Evolutionary conservation across 2,113 vertebrate genomes (phyloP).

Genomic region (Podiceps cristatus): DNA sequence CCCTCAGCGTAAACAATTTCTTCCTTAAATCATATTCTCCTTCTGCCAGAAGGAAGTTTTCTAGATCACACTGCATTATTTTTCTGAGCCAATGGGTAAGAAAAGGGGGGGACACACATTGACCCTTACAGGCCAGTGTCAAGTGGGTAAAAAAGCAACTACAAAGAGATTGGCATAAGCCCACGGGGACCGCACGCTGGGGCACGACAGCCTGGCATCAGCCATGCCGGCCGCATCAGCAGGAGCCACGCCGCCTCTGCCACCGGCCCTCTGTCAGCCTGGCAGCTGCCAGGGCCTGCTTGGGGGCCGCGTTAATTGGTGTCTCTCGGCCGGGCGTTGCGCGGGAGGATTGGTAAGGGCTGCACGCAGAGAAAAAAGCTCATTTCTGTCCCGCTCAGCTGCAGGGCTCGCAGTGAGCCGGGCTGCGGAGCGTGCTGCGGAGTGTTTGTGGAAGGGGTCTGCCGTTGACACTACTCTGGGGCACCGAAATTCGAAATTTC

Average conservation of each 20-base stretch:
- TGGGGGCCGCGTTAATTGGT: neutral
- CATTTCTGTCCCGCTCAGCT: rapidly evolving
- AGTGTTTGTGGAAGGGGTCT: neutral
- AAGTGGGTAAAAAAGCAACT: neutral
- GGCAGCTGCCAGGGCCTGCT: neutral
- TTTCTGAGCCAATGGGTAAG: neutral
- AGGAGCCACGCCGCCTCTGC: neutral
- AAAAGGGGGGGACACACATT: neutral
- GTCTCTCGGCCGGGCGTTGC: neutral
- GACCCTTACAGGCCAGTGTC: neutral
- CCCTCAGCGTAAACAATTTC: no score
- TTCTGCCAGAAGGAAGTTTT: neutral
- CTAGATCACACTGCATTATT: neutral
- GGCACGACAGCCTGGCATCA: rapidly evolving
- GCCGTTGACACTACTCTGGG: neutral
- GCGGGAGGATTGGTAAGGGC: neutral
- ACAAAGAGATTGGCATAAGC: neutral
- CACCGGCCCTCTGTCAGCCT: neutral
- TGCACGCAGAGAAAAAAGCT: neutral
- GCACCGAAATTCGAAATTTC: neutral
- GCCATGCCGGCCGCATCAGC: rapidly evolving
- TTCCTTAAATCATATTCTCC: no score
- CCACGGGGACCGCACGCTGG: rapidly evolving
- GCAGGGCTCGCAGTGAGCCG: neutral
- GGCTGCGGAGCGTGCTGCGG: rapidly evolving